Percentiles rank a stretch among this genome's conserved stretches.
Conservation (phyloP, 2,888 invertebrate genomes). For the Synergus laeviventris region DNA sequence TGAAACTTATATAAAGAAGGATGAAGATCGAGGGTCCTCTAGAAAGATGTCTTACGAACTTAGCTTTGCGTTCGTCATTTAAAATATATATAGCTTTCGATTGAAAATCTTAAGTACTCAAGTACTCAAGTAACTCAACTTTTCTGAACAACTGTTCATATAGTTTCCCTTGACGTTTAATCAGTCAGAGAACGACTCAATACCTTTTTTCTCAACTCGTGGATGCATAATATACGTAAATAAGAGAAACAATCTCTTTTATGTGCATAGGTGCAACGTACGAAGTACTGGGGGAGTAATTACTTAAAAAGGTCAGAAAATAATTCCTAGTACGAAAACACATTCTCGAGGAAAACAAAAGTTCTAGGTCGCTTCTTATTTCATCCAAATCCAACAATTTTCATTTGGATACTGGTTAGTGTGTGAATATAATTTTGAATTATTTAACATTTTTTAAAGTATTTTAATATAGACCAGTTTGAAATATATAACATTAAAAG, state of each 20-base stretch:
- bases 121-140: not conserved
- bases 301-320: not conserved
- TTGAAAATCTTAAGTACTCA: not conserved
- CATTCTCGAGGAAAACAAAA: not conserved
- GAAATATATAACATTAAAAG: too few species aligned
- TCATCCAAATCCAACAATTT: too few species aligned
- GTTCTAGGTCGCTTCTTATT: not conserved
- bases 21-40: not conserved
- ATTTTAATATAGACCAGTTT: too few species aligned
- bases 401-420: too few species aligned
- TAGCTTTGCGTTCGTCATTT: constrained; percentile 12
- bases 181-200: constrained; percentile 4
- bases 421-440: too few species aligned
- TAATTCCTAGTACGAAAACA: not conserved
- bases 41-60: constrained; percentile 20
- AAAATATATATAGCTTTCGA: constrained; percentile 5
- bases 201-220: not conserved
- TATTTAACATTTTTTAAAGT: too few species aligned
- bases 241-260: constrained; percentile 5
- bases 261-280: not conserved
- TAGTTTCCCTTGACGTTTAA: constrained; percentile 13
- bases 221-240: constrained; percentile 9
- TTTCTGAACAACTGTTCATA: not conserved
- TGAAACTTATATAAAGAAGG: not conserved
- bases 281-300: not conserved